These are phyloP conservation scores for Agapornis roseicollis DNA, from an alignment of 2,113 vertebrate genomes.

Conservation along the genomic window DNA sequence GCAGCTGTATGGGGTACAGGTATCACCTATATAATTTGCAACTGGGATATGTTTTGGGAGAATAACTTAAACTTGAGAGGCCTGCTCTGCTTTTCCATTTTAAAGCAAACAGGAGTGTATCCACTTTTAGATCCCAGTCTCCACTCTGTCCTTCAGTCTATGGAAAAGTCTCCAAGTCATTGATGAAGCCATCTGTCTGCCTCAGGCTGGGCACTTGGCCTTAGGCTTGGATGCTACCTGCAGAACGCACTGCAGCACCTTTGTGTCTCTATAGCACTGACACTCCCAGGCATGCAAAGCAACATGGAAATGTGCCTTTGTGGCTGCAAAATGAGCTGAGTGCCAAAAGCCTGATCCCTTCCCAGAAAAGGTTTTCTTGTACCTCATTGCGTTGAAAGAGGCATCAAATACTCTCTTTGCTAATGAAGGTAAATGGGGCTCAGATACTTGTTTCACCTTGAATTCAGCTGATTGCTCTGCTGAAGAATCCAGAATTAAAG, in stretches of 20 bases:
- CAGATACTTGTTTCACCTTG: background rate
- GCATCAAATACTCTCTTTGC: background rate
- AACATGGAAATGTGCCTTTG: background rate
- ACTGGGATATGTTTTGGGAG: background rate
- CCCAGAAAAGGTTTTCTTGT: background rate
- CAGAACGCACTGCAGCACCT: background rate
- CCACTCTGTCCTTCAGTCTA: background rate
- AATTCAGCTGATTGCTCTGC: background rate
- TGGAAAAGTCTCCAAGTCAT: background rate
- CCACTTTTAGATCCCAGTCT: background rate
- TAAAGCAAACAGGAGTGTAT: background rate
- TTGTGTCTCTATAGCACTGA: background rate
- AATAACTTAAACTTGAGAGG: background rate
- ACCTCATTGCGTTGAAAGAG: background rate
- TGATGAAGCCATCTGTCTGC: background rate
- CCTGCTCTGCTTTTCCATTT: background rate
- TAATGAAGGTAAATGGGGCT: background rate
- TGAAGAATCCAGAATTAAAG: conserved; percentile 48
- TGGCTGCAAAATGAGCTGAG: background rate
- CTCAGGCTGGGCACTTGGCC: background rate
- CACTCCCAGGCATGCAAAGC: background rate
- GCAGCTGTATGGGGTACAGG: background rate
- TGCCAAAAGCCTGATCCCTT: background rate
- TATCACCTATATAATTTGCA: background rate
- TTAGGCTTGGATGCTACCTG: background rate